Evolutionary conservation across 2,797 vertebrate species (phyloP), one percentile per base, ranked within the genome.

Genomic region (Sebastes oblongus): DNA sequence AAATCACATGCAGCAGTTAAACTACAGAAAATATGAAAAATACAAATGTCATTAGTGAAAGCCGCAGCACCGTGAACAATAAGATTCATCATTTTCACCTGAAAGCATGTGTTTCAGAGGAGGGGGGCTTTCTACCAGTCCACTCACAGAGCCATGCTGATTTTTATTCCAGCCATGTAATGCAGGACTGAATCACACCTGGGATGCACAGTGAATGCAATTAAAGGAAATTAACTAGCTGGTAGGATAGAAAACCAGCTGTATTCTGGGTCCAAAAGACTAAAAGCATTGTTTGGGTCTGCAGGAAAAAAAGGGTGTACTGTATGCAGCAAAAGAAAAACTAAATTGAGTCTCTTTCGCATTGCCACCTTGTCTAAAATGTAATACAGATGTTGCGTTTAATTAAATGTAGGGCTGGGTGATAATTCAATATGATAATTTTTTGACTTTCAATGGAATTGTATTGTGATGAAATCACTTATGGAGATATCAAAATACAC

Each of bases 141-240:
- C 9, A 74, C 70, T 74, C 68, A 32, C 52, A 61, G 81, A 82
- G 75, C 46, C 73, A 61, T 24, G 82, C 70, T 82, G 78, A 72
- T 86, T 90, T 82, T 84, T 72, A 87, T 89, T 92, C 85, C 12
- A 76, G 67, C 74, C 60, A 72, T 83, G 68, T 84, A 84, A 81
- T 78, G 65, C 78, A 75, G 70, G 88, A 78, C 81, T 73, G 84
- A 70, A 36, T 83, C 66, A 86, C 89, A 87, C 85, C 84, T 90
- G 87, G 60, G 88, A 88, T 56, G 69, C 80, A 59, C 54, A 58
- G 34, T 75, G 77, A 80, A 90, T 64, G 72, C 72, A 86, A 84
- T 81, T 83, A 86, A 85, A 82, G 71, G 2, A 79, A 88, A 84
- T 85, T 73, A 86, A 67, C 74, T 78, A 24, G 81, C 84, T 77